Percentiles rank a stretch among this genome's conserved stretches.
phyloP scores from a whole-genome alignment of 2,113 vertebrate genomes.

The Xiphophorus hellerii region DNA sequence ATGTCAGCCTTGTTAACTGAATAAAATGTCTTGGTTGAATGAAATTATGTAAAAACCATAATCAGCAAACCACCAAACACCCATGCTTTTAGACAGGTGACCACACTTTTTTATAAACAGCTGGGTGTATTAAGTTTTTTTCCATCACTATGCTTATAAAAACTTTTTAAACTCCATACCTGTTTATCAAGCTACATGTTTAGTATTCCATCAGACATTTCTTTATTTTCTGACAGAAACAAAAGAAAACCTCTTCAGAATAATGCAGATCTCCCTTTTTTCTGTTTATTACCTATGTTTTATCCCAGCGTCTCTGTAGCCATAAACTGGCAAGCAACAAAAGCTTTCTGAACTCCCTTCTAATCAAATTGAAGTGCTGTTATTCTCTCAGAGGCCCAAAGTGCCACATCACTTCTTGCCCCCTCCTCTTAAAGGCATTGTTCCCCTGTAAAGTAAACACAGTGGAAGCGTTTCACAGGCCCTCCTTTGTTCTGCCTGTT shows the following conservation, averaged over 20 bases:
- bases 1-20: too few species aligned
- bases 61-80: too few species aligned
- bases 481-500: slow-evolving; percentile 65
- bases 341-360: slow-evolving; percentile 60
- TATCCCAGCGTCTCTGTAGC: slow-evolving; percentile 15
- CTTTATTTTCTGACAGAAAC: background rate
- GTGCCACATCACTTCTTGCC: slow-evolving; percentile 63
- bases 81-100: too few species aligned
- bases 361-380: slow-evolving; percentile 55
- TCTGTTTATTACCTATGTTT: slow-evolving; percentile 8
- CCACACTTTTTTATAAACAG: too few species aligned
- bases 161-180: too few species aligned
- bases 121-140: too few species aligned
- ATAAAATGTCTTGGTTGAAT: too few species aligned
- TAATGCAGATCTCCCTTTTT: background rate
- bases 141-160: too few species aligned
- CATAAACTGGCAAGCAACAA: slow-evolving; percentile 8
- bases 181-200: too few species aligned
- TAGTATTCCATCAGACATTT: background rate
- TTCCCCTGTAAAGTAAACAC: slow-evolving; percentile 65
- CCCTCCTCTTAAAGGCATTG: slow-evolving; percentile 63
- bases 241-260: background rate
- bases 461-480: slow-evolving; percentile 43
- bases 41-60: too few species aligned
- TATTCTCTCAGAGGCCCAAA: slow-evolving; percentile 24